Evolutionary conservation across 2,797 vertebrate genomes (phyloP).

Genomic region (Neoniphon sammara): DNA sequence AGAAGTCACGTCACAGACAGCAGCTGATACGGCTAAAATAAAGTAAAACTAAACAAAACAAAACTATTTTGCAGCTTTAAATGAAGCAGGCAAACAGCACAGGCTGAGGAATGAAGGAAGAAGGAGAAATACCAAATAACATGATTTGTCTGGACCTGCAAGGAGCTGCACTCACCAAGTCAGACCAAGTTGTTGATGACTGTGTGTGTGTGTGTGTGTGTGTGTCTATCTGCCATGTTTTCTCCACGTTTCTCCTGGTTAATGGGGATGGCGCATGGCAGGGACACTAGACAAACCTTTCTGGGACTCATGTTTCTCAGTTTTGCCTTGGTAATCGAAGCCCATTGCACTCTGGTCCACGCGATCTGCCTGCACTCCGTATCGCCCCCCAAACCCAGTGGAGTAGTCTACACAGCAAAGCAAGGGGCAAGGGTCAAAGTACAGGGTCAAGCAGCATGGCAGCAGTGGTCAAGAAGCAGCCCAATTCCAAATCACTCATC

Average conservation of each 20-base stretch:
- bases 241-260: background rate
- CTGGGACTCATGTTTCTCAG: conserved; percentile 92
- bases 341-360: conserved; percentile 92
- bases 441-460: conserved; percentile 54
- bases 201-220: conserved; percentile 1
- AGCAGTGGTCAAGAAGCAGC: conserved; percentile 33
- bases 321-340: conserved; percentile 93
- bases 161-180: background rate
- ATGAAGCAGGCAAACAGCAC: conserved; percentile 10
- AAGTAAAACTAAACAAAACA: background rate
- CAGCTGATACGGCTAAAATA: background rate
- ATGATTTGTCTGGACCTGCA: conserved; percentile 33
- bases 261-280: background rate
- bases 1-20: conserved; percentile 15
- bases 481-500: conserved; percentile 27
- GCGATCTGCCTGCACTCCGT: conserved; percentile 86
- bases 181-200: background rate
- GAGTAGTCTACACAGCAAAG: conserved; percentile 87
- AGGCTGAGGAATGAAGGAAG: conserved; percentile 46
- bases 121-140: conserved; percentile 26
- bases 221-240: background rate
- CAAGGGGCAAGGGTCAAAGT: conserved; percentile 52
- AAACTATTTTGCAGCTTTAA: conserved; percentile 2
- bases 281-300: conserved; percentile 82
- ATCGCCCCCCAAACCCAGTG: conserved; percentile 93